Evolutionary conservation across 2,888 invertebrate species (phyloP).

Genomic region (Coelopa pilipes): DNA sequence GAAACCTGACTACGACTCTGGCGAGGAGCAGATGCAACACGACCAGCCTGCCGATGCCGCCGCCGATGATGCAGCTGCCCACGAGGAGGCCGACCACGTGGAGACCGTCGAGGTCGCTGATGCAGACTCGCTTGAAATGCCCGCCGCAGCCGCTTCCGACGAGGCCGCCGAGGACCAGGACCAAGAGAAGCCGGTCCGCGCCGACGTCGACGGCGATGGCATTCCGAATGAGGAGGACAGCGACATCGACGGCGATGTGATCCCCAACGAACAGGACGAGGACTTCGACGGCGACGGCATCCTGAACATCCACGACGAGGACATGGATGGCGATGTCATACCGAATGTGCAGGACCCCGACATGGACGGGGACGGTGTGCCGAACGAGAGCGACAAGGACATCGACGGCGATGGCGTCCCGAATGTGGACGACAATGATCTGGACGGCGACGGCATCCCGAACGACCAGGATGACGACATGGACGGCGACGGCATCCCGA

Average conservation of each 20-base stretch:
- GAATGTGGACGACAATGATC: constrained; percentile 58
- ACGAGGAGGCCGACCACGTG: constrained; percentile 50
- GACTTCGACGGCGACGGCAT: constrained; percentile 54
- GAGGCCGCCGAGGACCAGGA: constrained; percentile 47
- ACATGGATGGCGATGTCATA: constrained; percentile 61
- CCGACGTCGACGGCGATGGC: constrained; percentile 52
- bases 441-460: constrained; percentile 59
- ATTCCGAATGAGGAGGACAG: constrained; percentile 59
- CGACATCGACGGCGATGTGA: constrained; percentile 59
- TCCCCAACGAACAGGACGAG: constrained; percentile 49
- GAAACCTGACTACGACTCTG: constrained; percentile 53
- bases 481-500: constrained; percentile 62
- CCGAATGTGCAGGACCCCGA: constrained; percentile 62
- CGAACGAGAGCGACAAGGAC: constrained; percentile 66
- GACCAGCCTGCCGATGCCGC: constrained; percentile 59
- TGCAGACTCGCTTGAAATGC: constrained; percentile 59
- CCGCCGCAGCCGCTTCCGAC: constrained; percentile 5
- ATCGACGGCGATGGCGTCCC: constrained; percentile 68
- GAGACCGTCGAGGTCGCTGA: constrained; percentile 36
- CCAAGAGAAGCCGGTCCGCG: constrained; percentile 44
- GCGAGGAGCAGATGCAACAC: constrained; percentile 56
- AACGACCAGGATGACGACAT: constrained; percentile 57
- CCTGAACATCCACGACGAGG: constrained; percentile 60
- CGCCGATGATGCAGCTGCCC: constrained; percentile 50
- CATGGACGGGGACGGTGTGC: constrained; percentile 67